Percentiles rank a stretch among this genome's conserved stretches.
phyloP scores from a whole-genome alignment of 2,113 vertebrate species.

The Gnathonemus echidnorhynchus region DNA sequence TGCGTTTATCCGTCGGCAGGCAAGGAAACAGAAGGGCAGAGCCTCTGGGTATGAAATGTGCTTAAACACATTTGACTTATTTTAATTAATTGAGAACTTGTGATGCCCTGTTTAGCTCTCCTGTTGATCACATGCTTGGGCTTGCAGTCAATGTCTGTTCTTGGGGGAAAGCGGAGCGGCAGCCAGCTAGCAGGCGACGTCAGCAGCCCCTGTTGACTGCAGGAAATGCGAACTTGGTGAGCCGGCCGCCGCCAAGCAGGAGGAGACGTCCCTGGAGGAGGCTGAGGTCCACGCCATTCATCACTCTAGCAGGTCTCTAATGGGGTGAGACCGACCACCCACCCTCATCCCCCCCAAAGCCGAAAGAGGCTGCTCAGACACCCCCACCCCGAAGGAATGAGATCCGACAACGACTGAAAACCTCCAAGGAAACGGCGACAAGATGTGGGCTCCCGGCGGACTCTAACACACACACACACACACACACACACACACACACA shows the following conservation, averaged over 20 bases:
- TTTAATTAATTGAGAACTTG: neutral
- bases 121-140: neutral
- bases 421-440: neutral
- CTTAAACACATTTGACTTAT: neutral
- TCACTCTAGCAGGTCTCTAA: slow-evolving; percentile 1
- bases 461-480: neutral
- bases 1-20: neutral
- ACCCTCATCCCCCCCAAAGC: neutral
- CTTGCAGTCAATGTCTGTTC: neutral
- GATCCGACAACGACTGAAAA: neutral
- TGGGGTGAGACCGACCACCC: neutral
- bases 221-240: neutral
- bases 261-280: neutral
- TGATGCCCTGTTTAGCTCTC: neutral
- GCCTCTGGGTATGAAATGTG: neutral
- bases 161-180: neutral
- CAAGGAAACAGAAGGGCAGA: neutral
- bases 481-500: neutral
- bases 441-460: neutral
- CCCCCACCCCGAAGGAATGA: neutral
- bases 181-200: neutral
- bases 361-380: neutral
- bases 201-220: neutral
- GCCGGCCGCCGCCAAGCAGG: neutral
- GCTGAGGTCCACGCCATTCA: neutral